phyloP scores from a whole-genome alignment of 1,140 invertebrate species.

The Asobara japonica region DNA sequence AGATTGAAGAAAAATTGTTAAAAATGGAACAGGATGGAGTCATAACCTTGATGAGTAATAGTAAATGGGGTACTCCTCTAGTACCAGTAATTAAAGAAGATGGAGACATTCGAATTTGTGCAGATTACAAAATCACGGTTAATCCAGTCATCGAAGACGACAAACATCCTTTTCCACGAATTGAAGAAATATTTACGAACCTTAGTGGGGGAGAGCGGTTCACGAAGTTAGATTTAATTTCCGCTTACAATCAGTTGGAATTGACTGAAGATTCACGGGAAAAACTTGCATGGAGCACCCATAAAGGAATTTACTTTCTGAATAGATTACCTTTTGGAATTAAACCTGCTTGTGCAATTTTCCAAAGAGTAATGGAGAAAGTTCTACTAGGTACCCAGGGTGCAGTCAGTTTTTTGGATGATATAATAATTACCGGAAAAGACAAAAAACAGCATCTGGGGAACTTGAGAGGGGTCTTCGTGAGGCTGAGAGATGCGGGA shows the following conservation, averaged over 20 bases:
- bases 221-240: conserved; percentile 50
- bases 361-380: conserved; percentile 50
- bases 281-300: conserved; percentile 42
- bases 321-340: conserved; percentile 34
- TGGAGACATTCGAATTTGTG: conserved; percentile 59
- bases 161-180: conserved; percentile 49
- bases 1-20: conserved; percentile 54
- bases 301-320: conserved; percentile 37
- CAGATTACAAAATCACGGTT: conserved; percentile 61
- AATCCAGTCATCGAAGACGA: conserved; percentile 49
- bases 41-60: conserved; percentile 54
- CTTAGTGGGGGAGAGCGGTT: conserved; percentile 44
- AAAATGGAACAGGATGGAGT: conserved; percentile 50
- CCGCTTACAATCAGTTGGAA: conserved; percentile 50
- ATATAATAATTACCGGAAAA: conserved; percentile 45
- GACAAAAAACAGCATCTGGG: conserved; percentile 41
- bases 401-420: conserved; percentile 45
- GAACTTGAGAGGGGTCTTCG: conserved; percentile 46
- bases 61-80: conserved; percentile 64
- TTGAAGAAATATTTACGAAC: conserved; percentile 34
- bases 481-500: conserved; percentile 35
- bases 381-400: conserved; percentile 47
- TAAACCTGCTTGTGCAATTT: conserved; percentile 40
- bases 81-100: conserved; percentile 63
- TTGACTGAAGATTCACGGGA: conserved; percentile 42